Evolutionary conservation across 2,888 invertebrate species (phyloP), one percentile per base, ranked within the genome.

Genomic region (Arrhopalites spinosus): DNA sequence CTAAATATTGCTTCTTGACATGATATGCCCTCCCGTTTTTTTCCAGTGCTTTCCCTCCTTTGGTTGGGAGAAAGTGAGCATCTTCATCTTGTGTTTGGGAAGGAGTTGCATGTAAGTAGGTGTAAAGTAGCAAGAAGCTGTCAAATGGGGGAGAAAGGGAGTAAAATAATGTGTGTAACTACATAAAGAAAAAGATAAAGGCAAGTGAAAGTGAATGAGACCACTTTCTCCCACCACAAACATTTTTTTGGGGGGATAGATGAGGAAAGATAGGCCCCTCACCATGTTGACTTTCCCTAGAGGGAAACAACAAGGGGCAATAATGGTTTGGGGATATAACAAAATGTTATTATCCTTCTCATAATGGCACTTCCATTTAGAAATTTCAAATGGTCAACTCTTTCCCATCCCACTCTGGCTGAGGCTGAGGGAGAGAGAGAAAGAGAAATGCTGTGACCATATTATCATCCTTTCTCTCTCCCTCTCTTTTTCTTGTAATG

Each of bases 1-100:
- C 25, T 25, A 59, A 59, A 59, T 27, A 59, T 59, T 59, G 59
- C 59, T 59, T 8, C 25, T 59, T 59, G 59, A 59, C 59, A 59
- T 59, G 59, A 59, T 13, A 53, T n/a, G 5, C 1, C 53, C 53
- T 50, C n/a, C 53, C 53, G n/a, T 53, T 1, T 53, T 53, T 53
- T 5, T n/a, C 17, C 50, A 3, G 3, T 17, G 7, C n/a, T 50
- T 50, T 20, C 17, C 15, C 17, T 15, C 7, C 50, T 13, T n/a
- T n/a, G 15, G 8, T 8, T 5, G 17, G 15, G 50, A n/a, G 50
- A 50, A 15, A 15, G 50, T 13, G 17, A 50, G 50, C 15, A 50
- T 50, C n/a, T 50, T 50, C 50, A 50, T 36, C 36, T 36, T 11
- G 11, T 20, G 23, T 53, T n/a, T n/a, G n/a, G 11, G 1, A n/a